These are phyloP conservation scores for Lasioglossum leucozonium DNA, from an alignment of 2,888 invertebrate genomes.

Conservation along the genomic window DNA sequence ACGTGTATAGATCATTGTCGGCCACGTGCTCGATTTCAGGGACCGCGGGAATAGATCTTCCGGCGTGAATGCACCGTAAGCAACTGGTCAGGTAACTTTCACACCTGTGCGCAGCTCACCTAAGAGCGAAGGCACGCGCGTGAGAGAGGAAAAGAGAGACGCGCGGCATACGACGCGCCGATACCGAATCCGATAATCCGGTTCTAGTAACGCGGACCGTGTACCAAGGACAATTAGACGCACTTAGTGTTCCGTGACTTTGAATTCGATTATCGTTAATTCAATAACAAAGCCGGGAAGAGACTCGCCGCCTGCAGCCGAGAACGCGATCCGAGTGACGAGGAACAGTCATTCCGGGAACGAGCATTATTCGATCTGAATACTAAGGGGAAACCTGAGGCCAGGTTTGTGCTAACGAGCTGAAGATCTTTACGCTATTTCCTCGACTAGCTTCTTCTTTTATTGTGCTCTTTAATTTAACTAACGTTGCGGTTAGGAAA, in stretches of 20 bases:
- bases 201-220: not conserved
- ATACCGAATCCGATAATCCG: conserved; percentile 22
- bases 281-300: not conserved
- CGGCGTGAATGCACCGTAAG: not conserved
- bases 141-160: not conserved
- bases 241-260: conserved; percentile 17
- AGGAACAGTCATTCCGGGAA: not conserved
- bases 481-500: no score
- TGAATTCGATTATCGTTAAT: conserved; percentile 31
- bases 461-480: not conserved
- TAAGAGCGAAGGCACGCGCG: not conserved
- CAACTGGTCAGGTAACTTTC: not conserved
- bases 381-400: not conserved
- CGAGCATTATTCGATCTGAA: not conserved
- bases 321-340: not conserved
- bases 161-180: not conserved
- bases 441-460: not conserved
- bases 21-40: conserved; percentile 8
- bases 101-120: not conserved
- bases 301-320: not conserved
- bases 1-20: not conserved
- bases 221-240: conserved; percentile 46
- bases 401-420: not conserved
- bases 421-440: not conserved
- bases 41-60: not conserved